Conservation (phyloP, 2,797 vertebrate genomes). For the Anas acuta region DNA sequence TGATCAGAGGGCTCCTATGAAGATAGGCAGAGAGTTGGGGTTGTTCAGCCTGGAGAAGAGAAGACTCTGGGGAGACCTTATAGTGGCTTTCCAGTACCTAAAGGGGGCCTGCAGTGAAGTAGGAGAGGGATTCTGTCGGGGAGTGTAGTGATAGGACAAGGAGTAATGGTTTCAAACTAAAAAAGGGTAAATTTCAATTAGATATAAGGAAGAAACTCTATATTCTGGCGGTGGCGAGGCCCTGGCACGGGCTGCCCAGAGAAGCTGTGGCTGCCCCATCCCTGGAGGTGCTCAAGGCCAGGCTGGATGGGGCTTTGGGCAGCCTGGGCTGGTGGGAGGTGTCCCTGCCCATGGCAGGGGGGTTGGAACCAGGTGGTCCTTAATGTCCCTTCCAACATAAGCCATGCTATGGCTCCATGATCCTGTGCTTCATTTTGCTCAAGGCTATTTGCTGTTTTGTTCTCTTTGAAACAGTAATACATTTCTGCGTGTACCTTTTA, state of each 20-base stretch:
- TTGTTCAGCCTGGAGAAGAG: too few species aligned
- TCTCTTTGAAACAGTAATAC: background rate
- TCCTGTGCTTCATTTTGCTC: background rate
- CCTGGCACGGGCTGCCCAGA: too few species aligned
- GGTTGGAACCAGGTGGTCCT: background rate
- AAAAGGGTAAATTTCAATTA: too few species aligned
- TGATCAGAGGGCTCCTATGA: background rate
- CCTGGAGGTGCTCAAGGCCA: background rate
- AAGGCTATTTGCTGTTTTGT: background rate
- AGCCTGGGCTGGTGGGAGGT: background rate
- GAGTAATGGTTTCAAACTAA: too few species aligned
- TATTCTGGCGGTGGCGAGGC: background rate
- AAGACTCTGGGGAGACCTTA: too few species aligned
- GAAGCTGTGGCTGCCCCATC: background rate
- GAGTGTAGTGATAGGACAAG: too few species aligned
- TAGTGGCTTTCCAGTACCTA: too few species aligned
- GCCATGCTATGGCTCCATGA: background rate
- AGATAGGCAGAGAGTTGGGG: too few species aligned
- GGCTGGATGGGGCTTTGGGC: background rate
- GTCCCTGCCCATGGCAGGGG: background rate
- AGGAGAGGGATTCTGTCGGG: too few species aligned
- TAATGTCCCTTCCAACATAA: background rate
- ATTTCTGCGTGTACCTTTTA: background rate
- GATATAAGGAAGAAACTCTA: background rate
- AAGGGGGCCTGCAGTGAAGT: too few species aligned